A percentile compares a stretch with the other conserved stretches of the same genome.
phyloP scores from a whole-genome alignment of 2,113 vertebrate genomes.

The Heteronetta atricapilla region DNA sequence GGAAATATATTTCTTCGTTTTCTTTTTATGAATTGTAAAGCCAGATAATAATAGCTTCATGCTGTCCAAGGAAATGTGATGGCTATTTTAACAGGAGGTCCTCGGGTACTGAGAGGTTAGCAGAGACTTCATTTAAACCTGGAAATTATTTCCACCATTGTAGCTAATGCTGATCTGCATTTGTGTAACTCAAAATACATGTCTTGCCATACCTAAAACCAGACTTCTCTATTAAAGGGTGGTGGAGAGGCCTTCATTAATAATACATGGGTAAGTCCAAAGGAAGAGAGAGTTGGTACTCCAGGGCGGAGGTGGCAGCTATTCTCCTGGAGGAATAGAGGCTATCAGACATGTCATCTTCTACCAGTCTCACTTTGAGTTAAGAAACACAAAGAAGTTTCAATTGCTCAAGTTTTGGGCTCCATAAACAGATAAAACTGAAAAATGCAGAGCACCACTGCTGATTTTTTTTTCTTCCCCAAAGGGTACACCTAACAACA shows the following conservation, averaged over 20 bases:
- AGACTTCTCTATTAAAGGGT: background rate
- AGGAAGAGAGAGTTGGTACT: background rate
- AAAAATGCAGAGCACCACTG: background rate
- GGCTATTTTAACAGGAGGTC: background rate
- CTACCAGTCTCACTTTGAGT: background rate
- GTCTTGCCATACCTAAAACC: background rate
- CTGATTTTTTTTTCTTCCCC: background rate
- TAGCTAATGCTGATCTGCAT: background rate
- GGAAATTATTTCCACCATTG: background rate
- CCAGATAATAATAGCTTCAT: background rate
- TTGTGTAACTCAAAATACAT: background rate
- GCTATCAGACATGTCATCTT: background rate
- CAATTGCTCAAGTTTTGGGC: background rate
- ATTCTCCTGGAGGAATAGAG: background rate
- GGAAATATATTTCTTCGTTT: background rate
- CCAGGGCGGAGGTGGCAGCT: background rate
- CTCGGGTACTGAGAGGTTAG: background rate
- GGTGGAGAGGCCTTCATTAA: background rate
- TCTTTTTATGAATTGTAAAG: constrained; percentile 14
- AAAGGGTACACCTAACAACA: background rate
- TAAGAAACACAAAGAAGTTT: background rate
- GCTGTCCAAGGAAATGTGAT: background rate
- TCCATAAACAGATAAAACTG: background rate
- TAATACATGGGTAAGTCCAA: background rate
- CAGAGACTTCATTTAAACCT: background rate